phyloP scores from a whole-genome alignment of 2,797 vertebrate genomes.

The Paramormyrops hopkinsi region DNA sequence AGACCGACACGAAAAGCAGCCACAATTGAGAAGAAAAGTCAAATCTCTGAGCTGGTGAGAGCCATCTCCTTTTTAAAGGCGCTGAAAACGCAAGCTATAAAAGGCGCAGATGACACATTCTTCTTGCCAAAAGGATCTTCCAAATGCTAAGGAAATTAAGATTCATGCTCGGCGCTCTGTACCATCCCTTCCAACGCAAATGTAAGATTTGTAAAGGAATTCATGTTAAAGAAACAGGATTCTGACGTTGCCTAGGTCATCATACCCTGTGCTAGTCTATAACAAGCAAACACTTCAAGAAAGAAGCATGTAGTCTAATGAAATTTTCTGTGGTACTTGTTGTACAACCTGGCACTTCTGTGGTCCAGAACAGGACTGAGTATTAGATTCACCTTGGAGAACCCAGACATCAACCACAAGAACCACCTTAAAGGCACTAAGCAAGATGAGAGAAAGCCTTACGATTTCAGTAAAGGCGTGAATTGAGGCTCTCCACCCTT shows the following conservation, averaged over 20 bases:
- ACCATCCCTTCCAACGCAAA: background rate
- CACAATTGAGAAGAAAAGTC: background rate
- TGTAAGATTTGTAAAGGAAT: background rate
- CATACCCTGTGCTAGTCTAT: background rate
- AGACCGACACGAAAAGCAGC: background rate
- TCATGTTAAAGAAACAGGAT: background rate
- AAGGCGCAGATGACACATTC: background rate
- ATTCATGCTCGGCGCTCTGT: background rate
- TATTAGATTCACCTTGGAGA: background rate
- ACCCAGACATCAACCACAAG: background rate
- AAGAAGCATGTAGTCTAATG: background rate
- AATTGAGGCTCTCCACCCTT: background rate
- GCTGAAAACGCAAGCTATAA: background rate
- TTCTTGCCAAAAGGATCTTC: conserved; percentile 10
- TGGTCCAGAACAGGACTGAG: background rate
- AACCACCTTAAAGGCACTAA: background rate
- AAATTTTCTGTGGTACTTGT: background rate
- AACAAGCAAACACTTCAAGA: background rate
- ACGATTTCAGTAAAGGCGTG: background rate
- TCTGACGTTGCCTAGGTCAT: background rate
- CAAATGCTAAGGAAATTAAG: conserved; percentile 9
- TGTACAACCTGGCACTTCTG: background rate
- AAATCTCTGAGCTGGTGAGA: background rate
- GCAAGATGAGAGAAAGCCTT: background rate
- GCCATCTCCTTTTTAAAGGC: background rate